A percentile compares a stretch with the other conserved stretches of the same genome.
phyloP scores from a whole-genome alignment of 2,113 vertebrate species.

The Rhizomys pruinosus region DNA sequence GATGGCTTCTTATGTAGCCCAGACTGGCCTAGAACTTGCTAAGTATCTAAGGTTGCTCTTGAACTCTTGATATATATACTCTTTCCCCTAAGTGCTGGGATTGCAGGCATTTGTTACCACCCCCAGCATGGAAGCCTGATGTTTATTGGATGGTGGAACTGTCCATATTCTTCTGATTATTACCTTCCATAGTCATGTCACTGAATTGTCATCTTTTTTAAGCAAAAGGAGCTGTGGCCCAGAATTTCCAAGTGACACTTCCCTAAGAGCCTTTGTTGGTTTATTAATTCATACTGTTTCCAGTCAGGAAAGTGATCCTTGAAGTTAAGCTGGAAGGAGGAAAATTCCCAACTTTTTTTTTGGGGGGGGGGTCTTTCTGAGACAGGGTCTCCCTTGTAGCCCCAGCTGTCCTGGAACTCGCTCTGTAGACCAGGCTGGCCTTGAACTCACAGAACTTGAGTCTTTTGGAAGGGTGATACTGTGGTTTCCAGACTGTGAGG shows the following conservation, averaged over 20 bases:
- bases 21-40: background rate
- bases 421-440: too few species aligned
- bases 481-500: background rate
- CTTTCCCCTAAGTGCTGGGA: background rate
- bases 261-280: background rate
- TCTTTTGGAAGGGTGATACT: background rate
- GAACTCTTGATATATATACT: background rate
- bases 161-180: background rate
- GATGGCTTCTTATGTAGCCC: background rate
- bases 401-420: too few species aligned
- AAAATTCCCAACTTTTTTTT: background rate
- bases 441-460: too few species aligned
- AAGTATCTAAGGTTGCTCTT: background rate
- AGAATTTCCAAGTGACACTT: conserved; percentile 14
- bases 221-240: background rate
- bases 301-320: background rate
- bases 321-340: background rate
- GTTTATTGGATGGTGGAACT: background rate
- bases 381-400: too few species aligned
- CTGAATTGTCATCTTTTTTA: background rate
- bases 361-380: too few species aligned
- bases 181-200: background rate
- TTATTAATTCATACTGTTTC: background rate
- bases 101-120: background rate
- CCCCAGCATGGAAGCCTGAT: background rate